Base-by-base conservation (phyloP, 1,140 invertebrate genomes). In the Branchinecta lynchi region DNA sequence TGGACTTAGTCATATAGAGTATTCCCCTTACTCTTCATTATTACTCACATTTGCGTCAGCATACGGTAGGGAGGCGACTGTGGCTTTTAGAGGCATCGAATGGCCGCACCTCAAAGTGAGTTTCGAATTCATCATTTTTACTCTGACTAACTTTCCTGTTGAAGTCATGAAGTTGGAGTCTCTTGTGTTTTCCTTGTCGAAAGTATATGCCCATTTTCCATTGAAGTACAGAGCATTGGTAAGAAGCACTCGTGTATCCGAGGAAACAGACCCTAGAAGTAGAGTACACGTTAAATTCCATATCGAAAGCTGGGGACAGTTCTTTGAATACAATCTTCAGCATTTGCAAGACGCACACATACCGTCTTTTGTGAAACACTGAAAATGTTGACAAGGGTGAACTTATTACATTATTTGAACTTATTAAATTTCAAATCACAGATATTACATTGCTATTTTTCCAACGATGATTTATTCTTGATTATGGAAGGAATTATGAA, bases 161-260 rank as follows among this genome's bases (percentile, higher is more conserved):
- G 51, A 60, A 60, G 12, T 20, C 12, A 1, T 60, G 17, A 60
- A 60, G 17, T 60, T 6, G 51, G 51, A 12, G 12, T 60, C 51
- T 12, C 3, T 60, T 60, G 71, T 71, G 66, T 70, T 44, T 66
- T n/a, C 17, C 45, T 17, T 15, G 60, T 71, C 68, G 46, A 71
- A 71, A 15, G 68, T 17, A 12, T 65, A 44, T 43, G 43, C 8
- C 71, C 71, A 71, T n/a, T 45, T 46, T n/a, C 71, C 71, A 66
- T 71, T 71, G 45, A 71, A 71, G 68, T 71, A 71, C 21, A 71
- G 44, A 15, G 71, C 71, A 44, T 71, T 71, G 43, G 68, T 68
- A 43, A 71, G 51, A 43, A 71, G 65, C 20, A 71, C 0, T 21
- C 45, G 68, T 43, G 71, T 71, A 32, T 66, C 21, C n/a, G 69